These are phyloP conservation scores for Chaenogobius annularis DNA, from an alignment of 2,113 vertebrate genomes.

Conservation along the genomic window DNA sequence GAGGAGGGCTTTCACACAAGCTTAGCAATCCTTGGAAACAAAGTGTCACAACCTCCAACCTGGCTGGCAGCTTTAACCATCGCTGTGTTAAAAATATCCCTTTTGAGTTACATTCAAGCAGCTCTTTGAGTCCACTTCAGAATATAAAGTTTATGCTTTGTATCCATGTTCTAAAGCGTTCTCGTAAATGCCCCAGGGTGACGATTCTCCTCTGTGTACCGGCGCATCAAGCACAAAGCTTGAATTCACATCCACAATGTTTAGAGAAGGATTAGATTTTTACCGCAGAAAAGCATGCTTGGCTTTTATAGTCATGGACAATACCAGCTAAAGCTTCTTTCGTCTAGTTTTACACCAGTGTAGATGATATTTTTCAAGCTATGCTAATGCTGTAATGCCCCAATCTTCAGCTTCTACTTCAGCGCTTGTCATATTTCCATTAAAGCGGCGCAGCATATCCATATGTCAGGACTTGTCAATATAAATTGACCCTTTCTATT, in stretches of 20 bases:
- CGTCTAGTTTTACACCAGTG: slow-evolving; percentile 15
- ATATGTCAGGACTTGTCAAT: not conserved
- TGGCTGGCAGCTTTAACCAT: slow-evolving; percentile 12
- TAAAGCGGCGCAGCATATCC: not conserved
- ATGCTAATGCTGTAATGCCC: not conserved
- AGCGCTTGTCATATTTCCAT: slow-evolving; percentile 9
- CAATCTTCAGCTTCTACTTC: not conserved
- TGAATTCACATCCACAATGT: slow-evolving; percentile 21
- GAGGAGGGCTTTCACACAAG: slow-evolving; percentile 16
- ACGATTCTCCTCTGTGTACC: not conserved
- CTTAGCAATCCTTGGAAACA: slow-evolving; percentile 20
- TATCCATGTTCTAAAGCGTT: not conserved
- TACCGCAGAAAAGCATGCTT: slow-evolving; percentile 18
- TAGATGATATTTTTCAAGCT: slow-evolving; percentile 3
- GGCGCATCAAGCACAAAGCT: slow-evolving; percentile 8
- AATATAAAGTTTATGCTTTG: not conserved
- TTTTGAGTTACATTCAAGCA: not conserved
- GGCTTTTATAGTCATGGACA: slow-evolving; percentile 29
- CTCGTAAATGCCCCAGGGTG: not conserved
- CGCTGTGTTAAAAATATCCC: slow-evolving; percentile 21
- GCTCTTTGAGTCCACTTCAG: not conserved
- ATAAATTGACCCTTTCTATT: not conserved
- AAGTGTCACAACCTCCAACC: slow-evolving; percentile 24
- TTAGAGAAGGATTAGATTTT: slow-evolving; percentile 31
- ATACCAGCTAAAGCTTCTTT: slow-evolving; percentile 24